Conservation (phyloP, 2,797 vertebrate genomes). For the Parauchenoglanis ngamensis region DNA sequence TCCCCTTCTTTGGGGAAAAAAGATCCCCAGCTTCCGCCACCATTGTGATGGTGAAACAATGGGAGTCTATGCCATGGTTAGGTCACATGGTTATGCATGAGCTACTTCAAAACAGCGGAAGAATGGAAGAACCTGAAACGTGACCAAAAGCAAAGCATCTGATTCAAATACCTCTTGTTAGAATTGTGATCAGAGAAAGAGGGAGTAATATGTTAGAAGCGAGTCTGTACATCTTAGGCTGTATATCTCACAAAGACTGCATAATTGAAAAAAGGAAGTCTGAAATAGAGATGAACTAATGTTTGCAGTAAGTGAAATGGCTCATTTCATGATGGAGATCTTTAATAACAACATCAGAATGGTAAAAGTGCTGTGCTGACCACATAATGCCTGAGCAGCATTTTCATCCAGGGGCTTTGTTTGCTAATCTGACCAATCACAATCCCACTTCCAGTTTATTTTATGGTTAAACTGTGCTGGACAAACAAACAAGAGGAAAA, state of each 20-base stretch:
- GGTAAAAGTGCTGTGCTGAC: constrained; percentile 60
- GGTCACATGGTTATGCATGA: constrained; percentile 14
- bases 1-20: background rate
- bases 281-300: constrained; percentile 4
- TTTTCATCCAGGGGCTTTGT: constrained; percentile 67
- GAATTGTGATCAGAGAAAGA: background rate
- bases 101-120: constrained; percentile 14
- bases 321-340: constrained; percentile 30
- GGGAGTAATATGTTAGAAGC: background rate
- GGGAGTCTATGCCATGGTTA: constrained; percentile 16
- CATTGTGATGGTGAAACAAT: constrained; percentile 54
- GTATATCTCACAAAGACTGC: background rate
- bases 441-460: constrained; percentile 70
- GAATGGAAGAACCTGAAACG: constrained; percentile 8
- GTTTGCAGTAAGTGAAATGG: constrained; percentile 9
- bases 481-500: constrained; percentile 68
- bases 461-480: constrained; percentile 69
- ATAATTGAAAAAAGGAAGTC: constrained; percentile 2
- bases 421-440: constrained; percentile 70
- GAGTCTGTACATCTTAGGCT: no score
- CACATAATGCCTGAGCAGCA: constrained; percentile 64
- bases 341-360: constrained; percentile 54
- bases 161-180: background rate
- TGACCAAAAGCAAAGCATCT: background rate
- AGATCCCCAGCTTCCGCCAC: constrained; percentile 39